These are phyloP conservation scores for Syrphus vitripennis DNA, from an alignment of 2,888 invertebrate species.

Conservation along the genomic window DNA sequence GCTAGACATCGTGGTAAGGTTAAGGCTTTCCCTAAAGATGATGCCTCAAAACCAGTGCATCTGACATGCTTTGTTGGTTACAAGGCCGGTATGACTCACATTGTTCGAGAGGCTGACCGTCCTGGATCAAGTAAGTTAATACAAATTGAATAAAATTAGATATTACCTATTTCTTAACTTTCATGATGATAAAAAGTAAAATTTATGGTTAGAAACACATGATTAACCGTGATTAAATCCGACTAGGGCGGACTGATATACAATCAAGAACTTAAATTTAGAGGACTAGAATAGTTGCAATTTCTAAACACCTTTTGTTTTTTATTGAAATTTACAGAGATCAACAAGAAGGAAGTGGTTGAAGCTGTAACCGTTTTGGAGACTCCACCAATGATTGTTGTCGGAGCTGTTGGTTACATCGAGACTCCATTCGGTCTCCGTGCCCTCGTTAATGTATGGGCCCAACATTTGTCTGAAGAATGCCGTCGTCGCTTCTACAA, in stretches of 20 bases:
- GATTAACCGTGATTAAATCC: slow-evolving; percentile 78
- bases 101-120: slow-evolving; percentile 98
- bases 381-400: slow-evolving; percentile 98
- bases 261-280: neutral
- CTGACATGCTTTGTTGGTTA: slow-evolving; percentile 98
- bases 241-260: slow-evolving; percentile 82
- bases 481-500: slow-evolving; percentile 99
- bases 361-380: slow-evolving; percentile 99
- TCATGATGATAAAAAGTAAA: slow-evolving; percentile 78
- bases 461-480: slow-evolving; percentile 99
- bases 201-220: slow-evolving; percentile 80
- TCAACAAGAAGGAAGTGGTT: slow-evolving; percentile 99
- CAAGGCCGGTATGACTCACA: slow-evolving; percentile 99
- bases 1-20: slow-evolving; percentile 98
- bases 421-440: slow-evolving; percentile 98
- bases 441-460: slow-evolving; percentile 97
- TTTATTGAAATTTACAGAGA: slow-evolving; percentile 86
- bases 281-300: neutral
- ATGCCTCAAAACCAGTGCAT: slow-evolving; percentile 97
- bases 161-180: too few species aligned
- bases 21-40: slow-evolving; percentile 99
- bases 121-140: slow-evolving; percentile 97
- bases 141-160: too few species aligned
- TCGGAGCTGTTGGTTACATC: slow-evolving; percentile 99
- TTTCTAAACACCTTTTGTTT: slow-evolving; percentile 37